Base-by-base conservation (phyloP, 1,140 invertebrate species). In the Neotoxoptera formosana region DNA sequence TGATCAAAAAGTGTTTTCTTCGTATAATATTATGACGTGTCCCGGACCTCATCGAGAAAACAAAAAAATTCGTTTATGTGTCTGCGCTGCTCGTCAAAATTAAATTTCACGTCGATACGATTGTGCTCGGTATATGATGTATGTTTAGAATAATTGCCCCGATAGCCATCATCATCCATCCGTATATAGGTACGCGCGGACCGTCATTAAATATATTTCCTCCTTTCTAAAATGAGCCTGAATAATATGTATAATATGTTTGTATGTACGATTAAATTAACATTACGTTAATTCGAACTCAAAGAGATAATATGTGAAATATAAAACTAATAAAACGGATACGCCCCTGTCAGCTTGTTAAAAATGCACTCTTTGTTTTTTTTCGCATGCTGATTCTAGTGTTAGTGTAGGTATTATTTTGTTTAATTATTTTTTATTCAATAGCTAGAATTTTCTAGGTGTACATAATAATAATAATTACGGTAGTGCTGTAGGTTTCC, bases 211-310 rank as follows among this genome's bases (percentile, higher is more conserved):
- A 88, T 88, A 88, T 87, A 48, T 88, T n/a, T 89, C 87, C 84
- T 87, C 84, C 87, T 89, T 89, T 89, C 87, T 89, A 89, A 89
- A 89, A 89, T 89, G 51, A 7, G 30, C 41, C 30, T n/a, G 60
- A 76, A 34, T 88, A n/a, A 88, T 53, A 8, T 51, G 2, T 88
- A 23, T 88, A 21, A 34, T 88, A 88, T 86, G 11, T 0, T 76
- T 76, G 60, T n/a, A 34, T 4, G 14, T 76, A 76, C 30, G n/a
- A 76, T n/a, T 76, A 21, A n/a, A 76, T 76, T 76, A 76, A 47
- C 45, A 87, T 47, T n/a, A 51, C 86, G 47, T 51, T 48, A 21
- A 89, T 51, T 53, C 51, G 20, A 25, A 87, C 45, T 14, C 45
- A 20, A 47, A 87, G 41, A 87, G 83, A 48, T 89, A 76, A 76